Base-by-base conservation (phyloP, 2,888 invertebrate species). In the Gasteruption jaculator region DNA sequence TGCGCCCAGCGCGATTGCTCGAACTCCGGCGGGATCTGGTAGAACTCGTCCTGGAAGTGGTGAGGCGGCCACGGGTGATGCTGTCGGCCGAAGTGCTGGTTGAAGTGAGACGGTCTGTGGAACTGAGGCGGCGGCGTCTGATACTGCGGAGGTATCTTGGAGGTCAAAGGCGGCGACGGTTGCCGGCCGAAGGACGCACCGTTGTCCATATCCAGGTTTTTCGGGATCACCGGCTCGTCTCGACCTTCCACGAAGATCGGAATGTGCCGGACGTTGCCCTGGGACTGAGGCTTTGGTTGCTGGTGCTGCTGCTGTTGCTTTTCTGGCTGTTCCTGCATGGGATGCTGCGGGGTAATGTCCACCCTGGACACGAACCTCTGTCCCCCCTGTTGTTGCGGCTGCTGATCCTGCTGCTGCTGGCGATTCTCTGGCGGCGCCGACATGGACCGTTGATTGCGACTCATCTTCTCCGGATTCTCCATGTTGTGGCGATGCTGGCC, bases 161-260 rank as follows among this genome's bases (percentile, higher is more conserved):
- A n/a, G n/a, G n/a, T n/a, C n/a, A n/a, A n/a, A n/a, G n/a, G n/a
- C n/a, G 60, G 58, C 10, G 61, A 52, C 18, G 57, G 49, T 39
- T 47, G 56, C 60, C 52, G 65, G 63, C 54, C 60, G 51, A 50
- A 71, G 64, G 53, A 41, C 20, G 52, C 50, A 48, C 70, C 71
- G 38, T 73, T 75, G 35, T 74, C 76, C n/a, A 68, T 75, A 35
- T 74, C 76, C n/a, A 68, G 69, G 45, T 76, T 74, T 61, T 79
- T 82, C 47, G 85, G 83, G 41, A 86, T 75, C 11, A 89, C 80
- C 1, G 89, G 88, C 60, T 85, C 84, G 56, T 87, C 86, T 38
- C 90, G 76, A 5, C 90, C 90, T 71, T 92, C 91, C 0, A 91
- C 86, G 61, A 86, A 86, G 49, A 91, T 91, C 15, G 91, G 91